Evolutionary conservation across 2,888 invertebrate genomes (phyloP).

Genomic region (Tenodera sinensis): DNA sequence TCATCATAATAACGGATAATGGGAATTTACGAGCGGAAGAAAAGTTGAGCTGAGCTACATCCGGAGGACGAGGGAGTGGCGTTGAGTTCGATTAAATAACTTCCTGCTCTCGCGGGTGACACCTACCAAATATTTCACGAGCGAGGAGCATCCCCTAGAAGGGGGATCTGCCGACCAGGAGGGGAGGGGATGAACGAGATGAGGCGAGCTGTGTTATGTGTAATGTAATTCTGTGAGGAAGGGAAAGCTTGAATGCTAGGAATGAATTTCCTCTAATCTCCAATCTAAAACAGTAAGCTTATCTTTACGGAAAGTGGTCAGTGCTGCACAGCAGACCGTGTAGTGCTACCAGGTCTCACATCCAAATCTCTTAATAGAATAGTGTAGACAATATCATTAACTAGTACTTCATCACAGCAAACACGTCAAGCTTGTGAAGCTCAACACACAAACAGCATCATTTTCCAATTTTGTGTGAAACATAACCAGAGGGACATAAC

Average conservation of each 20-base stretch:
- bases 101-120: constrained; percentile 2
- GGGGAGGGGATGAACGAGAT: background rate
- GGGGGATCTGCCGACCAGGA: background rate
- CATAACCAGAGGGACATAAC: no score
- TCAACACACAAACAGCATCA: no score
- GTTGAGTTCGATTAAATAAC: constrained; percentile 12
- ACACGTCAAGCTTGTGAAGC: no score
- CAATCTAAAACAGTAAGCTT: background rate
- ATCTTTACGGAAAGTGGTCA: background rate
- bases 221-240: background rate
- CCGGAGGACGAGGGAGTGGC: no score
- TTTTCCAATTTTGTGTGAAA: no score
- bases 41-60: background rate
- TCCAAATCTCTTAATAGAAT: no score
- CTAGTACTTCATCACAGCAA: no score
- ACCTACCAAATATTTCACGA: constrained; percentile 14
- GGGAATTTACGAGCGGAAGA: background rate
- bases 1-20: background rate
- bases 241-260: background rate
- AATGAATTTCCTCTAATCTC: background rate
- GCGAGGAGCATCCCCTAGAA: background rate
- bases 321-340: no score
- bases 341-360: no score
- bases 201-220: background rate
- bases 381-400: no score